Conservation (phyloP, 92 coral and sea anemone genomes). For the Isaurus tuberculatus region DNA sequence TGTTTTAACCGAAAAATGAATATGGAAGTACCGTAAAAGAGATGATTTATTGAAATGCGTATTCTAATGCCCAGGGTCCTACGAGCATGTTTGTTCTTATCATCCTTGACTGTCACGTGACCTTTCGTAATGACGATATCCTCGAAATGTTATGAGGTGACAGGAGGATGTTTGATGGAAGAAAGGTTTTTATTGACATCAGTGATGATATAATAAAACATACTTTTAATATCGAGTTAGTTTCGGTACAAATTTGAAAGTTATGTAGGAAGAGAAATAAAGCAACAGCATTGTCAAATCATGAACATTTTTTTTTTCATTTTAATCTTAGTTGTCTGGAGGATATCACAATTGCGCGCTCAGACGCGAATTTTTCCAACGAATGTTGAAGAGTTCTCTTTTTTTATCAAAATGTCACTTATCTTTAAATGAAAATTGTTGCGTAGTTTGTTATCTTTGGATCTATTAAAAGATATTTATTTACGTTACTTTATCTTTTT, state of each 20-base stretch:
- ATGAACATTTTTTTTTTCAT: too few species aligned
- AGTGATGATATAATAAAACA: neutral
- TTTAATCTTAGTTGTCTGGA: too few species aligned
- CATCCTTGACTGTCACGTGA: neutral
- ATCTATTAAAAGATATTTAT: too few species aligned
- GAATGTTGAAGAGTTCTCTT: too few species aligned
- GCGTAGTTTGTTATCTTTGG: too few species aligned
- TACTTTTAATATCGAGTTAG: neutral
- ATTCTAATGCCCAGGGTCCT: conserved; percentile 21
- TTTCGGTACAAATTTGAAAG: neutral
- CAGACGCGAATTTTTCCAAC: too few species aligned
- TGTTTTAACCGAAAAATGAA: neutral
- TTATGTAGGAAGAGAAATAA: neutral
- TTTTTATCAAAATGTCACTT: too few species aligned
- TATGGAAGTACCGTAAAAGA: neutral
- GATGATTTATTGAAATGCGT: neutral
- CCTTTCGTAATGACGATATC: conserved; percentile 41
- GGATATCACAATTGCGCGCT: too few species aligned
- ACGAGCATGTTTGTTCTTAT: neutral
- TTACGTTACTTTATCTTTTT: too few species aligned
- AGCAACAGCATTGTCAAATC: too few species aligned
- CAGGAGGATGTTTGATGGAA: conserved; percentile 39
- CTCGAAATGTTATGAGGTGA: conserved; percentile 18
- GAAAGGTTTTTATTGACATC: neutral
- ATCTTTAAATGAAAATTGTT: too few species aligned